Conservation (phyloP, 2,797 vertebrate species). For the Epinephelus malabaricus region DNA sequence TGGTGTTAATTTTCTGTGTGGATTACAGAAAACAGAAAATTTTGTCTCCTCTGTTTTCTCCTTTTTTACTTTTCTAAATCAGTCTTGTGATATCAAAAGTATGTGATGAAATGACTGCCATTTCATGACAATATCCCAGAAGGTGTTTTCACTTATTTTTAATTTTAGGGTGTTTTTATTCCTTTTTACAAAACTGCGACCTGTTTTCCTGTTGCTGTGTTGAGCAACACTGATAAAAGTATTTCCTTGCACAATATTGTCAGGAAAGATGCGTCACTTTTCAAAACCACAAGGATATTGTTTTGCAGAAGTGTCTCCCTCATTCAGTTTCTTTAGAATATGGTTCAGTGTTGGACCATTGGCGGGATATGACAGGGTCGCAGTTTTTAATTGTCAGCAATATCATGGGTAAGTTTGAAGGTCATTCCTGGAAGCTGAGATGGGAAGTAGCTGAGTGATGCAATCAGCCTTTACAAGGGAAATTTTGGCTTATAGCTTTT, state of each 20-base stretch:
- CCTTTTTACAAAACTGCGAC: slow-evolving; percentile 30
- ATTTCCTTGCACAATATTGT: slow-evolving; percentile 58
- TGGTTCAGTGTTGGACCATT: slow-evolving; percentile 9
- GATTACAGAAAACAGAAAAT: slow-evolving; percentile 61
- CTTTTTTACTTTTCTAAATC: slow-evolving; percentile 22
- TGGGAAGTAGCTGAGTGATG: slow-evolving; percentile 2
- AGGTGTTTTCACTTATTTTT: slow-evolving; percentile 38
- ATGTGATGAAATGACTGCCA: slow-evolving; percentile 33
- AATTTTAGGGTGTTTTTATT: slow-evolving; percentile 37
- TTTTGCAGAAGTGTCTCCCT: slow-evolving; percentile 65
- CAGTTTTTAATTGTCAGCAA: slow-evolving; percentile 45
- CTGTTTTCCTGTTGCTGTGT: slow-evolving; percentile 39
- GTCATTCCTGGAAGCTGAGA: slow-evolving; percentile 51
- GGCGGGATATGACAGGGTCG: neutral
- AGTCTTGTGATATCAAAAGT: slow-evolving; percentile 18
- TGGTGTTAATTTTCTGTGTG: slow-evolving; percentile 72
- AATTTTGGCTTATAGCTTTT: neutral
- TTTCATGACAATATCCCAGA: slow-evolving; percentile 52
- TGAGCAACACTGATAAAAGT: slow-evolving; percentile 60
- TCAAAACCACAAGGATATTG: slow-evolving; percentile 42
- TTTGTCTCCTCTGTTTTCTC: slow-evolving; percentile 31
- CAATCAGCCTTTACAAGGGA: neutral
- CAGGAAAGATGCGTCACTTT: slow-evolving; percentile 42
- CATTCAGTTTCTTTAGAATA: slow-evolving; percentile 37
- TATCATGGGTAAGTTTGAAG: neutral